Conservation (phyloP, 2,888 invertebrate genomes). For the Melanostoma mellinum region DNA sequence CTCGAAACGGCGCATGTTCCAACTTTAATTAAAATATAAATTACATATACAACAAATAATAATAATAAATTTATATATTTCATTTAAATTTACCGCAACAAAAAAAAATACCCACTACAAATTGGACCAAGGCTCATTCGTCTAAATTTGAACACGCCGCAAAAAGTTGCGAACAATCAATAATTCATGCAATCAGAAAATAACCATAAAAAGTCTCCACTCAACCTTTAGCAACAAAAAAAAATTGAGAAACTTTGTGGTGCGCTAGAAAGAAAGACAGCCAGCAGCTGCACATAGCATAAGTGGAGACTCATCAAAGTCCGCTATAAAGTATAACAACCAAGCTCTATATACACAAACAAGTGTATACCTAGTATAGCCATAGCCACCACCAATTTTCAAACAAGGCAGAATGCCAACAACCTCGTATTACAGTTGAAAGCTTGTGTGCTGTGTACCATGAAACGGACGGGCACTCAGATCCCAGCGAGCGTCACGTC, state of each 20-base stretch:
- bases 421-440: slow-evolving; percentile 63
- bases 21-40: slow-evolving; percentile 18
- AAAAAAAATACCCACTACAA: slow-evolving; percentile 41
- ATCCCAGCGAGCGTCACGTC: slow-evolving; percentile 11
- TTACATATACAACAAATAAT: slow-evolving; percentile 22
- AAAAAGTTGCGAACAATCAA: slow-evolving; percentile 43
- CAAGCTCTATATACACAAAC: slow-evolving; percentile 54
- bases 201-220: slow-evolving; percentile 69
- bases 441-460: slow-evolving; percentile 47
- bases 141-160: slow-evolving; percentile 45
- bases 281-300: slow-evolving; percentile 22
- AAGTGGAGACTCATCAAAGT: slow-evolving; percentile 69
- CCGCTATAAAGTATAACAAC: slow-evolving; percentile 19
- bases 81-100: slow-evolving; percentile 39
- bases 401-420: slow-evolving; percentile 72
- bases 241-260: slow-evolving; percentile 43
- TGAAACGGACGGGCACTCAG: slow-evolving; percentile 52
- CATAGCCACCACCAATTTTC: slow-evolving; percentile 67
- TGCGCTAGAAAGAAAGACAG: slow-evolving; percentile 37
- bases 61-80: slow-evolving; percentile 3
- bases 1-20: slow-evolving; percentile 53
- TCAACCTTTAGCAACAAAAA: slow-evolving; percentile 48
- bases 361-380: slow-evolving; percentile 39
- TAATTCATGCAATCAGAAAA: slow-evolving; percentile 63
- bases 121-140: slow-evolving; percentile 18